phyloP scores from a whole-genome alignment of 2,113 vertebrate species.

The Psophia crepitans region DNA sequence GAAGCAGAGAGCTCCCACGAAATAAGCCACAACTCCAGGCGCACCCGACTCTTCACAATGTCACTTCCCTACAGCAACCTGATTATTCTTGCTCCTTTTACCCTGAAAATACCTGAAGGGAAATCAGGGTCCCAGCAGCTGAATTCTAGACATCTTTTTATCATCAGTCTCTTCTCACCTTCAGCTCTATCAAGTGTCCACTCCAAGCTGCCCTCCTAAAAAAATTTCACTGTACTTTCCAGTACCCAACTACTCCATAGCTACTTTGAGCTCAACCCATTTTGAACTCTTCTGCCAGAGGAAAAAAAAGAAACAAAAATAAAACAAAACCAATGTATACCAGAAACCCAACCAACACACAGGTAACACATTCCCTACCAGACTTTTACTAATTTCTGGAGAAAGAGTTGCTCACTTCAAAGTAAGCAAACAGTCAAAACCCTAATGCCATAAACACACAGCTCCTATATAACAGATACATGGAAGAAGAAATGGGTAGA shows the following conservation, averaged over 20 bases:
- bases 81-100: background rate
- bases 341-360: background rate
- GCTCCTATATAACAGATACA: background rate
- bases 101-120: background rate
- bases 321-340: background rate
- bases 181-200: background rate
- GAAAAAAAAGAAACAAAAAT: background rate
- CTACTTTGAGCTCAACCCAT: background rate
- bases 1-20: background rate
- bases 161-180: background rate
- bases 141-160: background rate
- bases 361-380: background rate
- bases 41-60: background rate
- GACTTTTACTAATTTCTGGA: background rate
- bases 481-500: background rate
- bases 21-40: background rate
- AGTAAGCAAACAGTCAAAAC: background rate
- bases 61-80: background rate
- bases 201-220: background rate
- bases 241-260: background rate
- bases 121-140: background rate
- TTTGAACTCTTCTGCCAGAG: background rate
- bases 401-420: background rate
- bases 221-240: background rate
- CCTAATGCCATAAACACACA: background rate